Evolutionary conservation across 2,113 vertebrate species (phyloP).

Genomic region (Misgurnus anguillicaudatus): DNA sequence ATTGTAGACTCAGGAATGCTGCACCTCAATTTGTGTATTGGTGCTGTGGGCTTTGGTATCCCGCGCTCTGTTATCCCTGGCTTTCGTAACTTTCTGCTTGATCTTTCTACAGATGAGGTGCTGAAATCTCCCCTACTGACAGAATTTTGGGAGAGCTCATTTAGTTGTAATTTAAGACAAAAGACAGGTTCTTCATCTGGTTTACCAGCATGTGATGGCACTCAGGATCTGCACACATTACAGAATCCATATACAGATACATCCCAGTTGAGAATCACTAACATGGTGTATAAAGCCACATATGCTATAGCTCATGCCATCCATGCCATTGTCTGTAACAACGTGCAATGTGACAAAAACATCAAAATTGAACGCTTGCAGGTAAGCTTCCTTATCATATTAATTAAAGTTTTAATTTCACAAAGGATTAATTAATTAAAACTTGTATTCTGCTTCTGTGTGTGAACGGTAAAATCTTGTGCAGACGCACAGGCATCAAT

Average conservation of each 20-base stretch:
- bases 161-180: constrained; percentile 62
- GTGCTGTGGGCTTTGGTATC: constrained; percentile 67
- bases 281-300: constrained; percentile 74
- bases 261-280: constrained; percentile 66
- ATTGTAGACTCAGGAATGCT: constrained; percentile 59
- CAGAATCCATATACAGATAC: constrained; percentile 68
- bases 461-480: background rate
- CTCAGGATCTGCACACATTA: constrained; percentile 59
- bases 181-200: background rate
- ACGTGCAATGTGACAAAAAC: constrained; percentile 57
- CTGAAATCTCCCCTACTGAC: constrained; percentile 57
- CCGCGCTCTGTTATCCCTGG: constrained; percentile 66
- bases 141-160: constrained; percentile 72
- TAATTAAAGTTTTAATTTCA: background rate
- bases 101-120: constrained; percentile 55
- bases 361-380: constrained; percentile 52
- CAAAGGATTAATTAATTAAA: too few relatives aligned
- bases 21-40: constrained; percentile 55
- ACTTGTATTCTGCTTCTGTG: background rate
- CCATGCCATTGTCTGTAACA: constrained; percentile 59
- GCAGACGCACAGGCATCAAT: too few relatives aligned
- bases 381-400: constrained; percentile 50
- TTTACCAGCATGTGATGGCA: constrained; percentile 60
- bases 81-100: constrained; percentile 66
- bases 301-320: constrained; percentile 71